Evolutionary conservation across 2,888 invertebrate species (phyloP).

Genomic region (Tenodera sinensis): DNA sequence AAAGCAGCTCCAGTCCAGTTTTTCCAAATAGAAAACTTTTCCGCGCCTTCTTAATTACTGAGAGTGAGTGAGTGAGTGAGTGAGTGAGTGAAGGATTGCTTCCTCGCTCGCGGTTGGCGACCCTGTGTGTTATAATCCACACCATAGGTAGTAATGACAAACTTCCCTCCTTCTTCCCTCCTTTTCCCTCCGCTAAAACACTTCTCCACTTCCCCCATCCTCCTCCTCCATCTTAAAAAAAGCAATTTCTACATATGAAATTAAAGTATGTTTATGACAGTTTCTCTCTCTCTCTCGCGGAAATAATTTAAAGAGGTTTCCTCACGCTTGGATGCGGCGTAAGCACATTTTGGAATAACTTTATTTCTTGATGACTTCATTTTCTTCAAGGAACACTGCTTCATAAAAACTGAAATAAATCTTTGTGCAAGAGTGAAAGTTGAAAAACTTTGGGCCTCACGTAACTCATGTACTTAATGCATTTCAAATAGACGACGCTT

Average conservation of each 20-base stretch:
- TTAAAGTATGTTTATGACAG: background rate
- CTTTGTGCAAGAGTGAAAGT: background rate
- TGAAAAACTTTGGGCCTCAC: background rate
- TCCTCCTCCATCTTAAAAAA: background rate
- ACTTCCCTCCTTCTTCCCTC: background rate
- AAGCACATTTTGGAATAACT: background rate
- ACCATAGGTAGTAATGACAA: background rate
- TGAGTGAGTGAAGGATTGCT: too few species aligned
- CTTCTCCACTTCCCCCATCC: background rate
- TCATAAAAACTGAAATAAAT: background rate
- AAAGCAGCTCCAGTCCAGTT: background rate
- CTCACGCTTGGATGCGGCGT: background rate
- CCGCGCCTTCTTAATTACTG: conserved; percentile 19
- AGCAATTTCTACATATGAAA: background rate
- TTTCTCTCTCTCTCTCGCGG: background rate
- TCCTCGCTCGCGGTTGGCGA: background rate
- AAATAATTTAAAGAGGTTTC: background rate
- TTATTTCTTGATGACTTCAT: background rate
- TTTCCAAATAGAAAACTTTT: conserved; percentile 21
- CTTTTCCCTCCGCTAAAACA: background rate
- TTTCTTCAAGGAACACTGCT: background rate
- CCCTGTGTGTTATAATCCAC: background rate
- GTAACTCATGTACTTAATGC: background rate
- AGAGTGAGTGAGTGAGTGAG: background rate
- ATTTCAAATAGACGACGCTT: background rate